Percentiles rank a stretch among this genome's conserved stretches.
Conservation (phyloP, 2,888 invertebrate genomes). For the Isoperla grammatica region DNA sequence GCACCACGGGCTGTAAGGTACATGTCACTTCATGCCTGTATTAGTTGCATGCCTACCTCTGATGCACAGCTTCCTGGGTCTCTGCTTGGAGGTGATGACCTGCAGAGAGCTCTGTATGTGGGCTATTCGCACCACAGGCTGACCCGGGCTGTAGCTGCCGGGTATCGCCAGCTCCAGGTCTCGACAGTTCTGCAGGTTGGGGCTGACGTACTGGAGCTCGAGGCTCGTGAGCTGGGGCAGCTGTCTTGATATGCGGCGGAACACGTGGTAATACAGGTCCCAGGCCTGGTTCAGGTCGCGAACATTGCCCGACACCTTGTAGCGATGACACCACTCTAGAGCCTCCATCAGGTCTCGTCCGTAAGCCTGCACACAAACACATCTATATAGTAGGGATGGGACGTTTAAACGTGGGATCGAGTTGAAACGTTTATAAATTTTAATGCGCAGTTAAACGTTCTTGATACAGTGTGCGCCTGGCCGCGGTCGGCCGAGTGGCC, state of each 20-base stretch:
- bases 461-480: too few species aligned
- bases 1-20: too few species aligned
- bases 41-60: too few species aligned
- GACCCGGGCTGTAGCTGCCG: constrained; percentile 93
- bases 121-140: constrained; percentile 76
- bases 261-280: constrained; percentile 99
- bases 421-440: too few species aligned
- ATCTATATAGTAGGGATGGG: too few species aligned
- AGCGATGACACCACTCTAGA: constrained; percentile 91
- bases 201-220: constrained; percentile 93
- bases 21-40: too few species aligned
- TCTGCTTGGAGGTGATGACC: constrained; percentile 95
- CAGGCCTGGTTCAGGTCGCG: constrained; percentile 97
- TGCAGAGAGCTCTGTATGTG: constrained; percentile 87
- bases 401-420: too few species aligned
- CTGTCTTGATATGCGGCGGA: constrained; percentile 92
- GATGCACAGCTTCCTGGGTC: constrained; percentile 91
- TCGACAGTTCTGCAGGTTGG: constrained; percentile 79
- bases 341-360: constrained; percentile 88
- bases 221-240: constrained; percentile 85
- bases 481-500: too few species aligned
- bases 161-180: constrained; percentile 96
- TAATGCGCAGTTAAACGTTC: too few species aligned
- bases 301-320: constrained; percentile 70
- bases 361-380: constrained; percentile 60